Conservation (phyloP, 2,888 invertebrate species). For the Dromius quadrimaculatus region DNA sequence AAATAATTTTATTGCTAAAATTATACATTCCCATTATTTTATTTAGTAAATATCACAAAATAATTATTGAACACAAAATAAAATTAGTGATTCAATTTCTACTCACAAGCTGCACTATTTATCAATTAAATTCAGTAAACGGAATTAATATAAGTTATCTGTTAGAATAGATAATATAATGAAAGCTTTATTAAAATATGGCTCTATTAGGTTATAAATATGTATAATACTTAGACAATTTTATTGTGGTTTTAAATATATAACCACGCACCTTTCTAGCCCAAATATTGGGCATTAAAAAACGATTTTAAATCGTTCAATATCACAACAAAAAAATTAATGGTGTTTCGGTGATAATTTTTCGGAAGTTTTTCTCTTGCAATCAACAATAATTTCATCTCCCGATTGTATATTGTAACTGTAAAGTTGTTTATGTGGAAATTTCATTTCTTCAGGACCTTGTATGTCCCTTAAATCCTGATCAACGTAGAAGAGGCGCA, state of each 20-base stretch:
- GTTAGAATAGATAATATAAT: constrained; percentile 25
- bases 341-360: constrained; percentile 55
- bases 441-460: constrained; percentile 92
- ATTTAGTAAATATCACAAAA: constrained; percentile 27
- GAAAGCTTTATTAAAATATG: constrained; percentile 44
- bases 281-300: constrained; percentile 48
- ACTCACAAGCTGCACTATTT: constrained; percentile 40
- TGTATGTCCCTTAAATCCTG: constrained; percentile 78
- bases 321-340: constrained; percentile 22
- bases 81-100: constrained; percentile 18
- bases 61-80: constrained; percentile 18
- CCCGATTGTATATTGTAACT: constrained; percentile 91
- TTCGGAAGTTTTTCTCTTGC: constrained; percentile 71
- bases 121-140: constrained; percentile 36
- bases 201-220: constrained; percentile 39
- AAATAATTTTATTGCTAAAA: too few species aligned
- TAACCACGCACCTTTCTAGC: constrained; percentile 43
- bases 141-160: constrained; percentile 18
- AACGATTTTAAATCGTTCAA: constrained; percentile 27
- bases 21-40: constrained; percentile 22
- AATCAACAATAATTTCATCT: constrained; percentile 91
- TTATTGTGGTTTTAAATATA: constrained; percentile 13
- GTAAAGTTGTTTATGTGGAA: constrained; percentile 89
- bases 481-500: constrained; percentile 91
- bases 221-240: constrained; percentile 46